phyloP scores from a whole-genome alignment of 2,113 vertebrate species.

The Pimephales promelas region DNA sequence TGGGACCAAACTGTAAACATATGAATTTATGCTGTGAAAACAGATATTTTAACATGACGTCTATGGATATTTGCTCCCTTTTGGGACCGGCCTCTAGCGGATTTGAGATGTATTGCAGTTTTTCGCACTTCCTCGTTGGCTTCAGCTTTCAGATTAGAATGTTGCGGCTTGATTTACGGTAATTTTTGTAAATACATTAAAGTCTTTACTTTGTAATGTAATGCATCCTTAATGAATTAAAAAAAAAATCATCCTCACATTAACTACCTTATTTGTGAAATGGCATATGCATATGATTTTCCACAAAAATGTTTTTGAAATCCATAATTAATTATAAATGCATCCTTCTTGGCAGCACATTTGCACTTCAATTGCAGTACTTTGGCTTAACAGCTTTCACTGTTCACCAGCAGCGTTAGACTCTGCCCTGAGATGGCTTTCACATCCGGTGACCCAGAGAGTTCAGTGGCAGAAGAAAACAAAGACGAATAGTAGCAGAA shows the following conservation, averaged over 20 bases:
- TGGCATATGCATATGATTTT: background rate
- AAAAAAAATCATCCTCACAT: background rate
- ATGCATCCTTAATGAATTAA: background rate
- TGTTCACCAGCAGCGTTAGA: background rate
- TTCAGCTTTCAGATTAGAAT: too few species aligned
- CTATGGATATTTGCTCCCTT: too few species aligned
- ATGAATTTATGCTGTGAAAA: too few species aligned
- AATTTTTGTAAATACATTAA: background rate
- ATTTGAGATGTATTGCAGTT: too few species aligned
- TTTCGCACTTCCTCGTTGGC: too few species aligned
- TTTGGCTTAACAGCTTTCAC: background rate
- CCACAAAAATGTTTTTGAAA: background rate
- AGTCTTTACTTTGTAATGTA: background rate
- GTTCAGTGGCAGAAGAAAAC: background rate
- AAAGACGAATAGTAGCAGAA: constrained; percentile 27
- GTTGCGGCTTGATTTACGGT: too few species aligned
- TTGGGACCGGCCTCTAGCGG: too few species aligned
- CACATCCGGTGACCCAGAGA: constrained; percentile 20
- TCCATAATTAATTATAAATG: background rate
- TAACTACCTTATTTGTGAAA: background rate
- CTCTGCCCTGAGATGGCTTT: background rate
- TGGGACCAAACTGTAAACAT: too few species aligned
- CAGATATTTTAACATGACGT: too few species aligned
- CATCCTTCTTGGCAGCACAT: background rate
- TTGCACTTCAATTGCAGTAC: background rate